Base-by-base conservation (phyloP, 2,113 vertebrate genomes). In the Porphyrio hochstetteri region DNA sequence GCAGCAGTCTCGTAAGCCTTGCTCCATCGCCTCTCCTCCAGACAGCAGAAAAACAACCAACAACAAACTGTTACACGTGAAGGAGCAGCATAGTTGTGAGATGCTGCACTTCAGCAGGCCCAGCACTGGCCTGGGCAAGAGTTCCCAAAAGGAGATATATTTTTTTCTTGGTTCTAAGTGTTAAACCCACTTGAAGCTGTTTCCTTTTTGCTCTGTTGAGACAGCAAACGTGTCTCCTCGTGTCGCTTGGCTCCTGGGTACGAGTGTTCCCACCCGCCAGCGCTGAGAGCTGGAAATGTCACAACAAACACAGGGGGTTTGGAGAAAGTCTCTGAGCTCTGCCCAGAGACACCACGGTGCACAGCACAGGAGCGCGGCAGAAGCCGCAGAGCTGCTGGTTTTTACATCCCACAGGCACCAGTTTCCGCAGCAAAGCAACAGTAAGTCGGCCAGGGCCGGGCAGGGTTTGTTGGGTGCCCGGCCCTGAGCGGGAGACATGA, bases 21-120 rank as follows among this genome's bases (percentile, higher is more conserved):
- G 99, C 85, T 99, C 99, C 99, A 99, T 99, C 16, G 99, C 99
- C 96, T 99, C 99, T 38, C 99, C 99, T 99, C 91, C 52, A 82
- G 42, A 10, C 3, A 71, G 77, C 69, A 82, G 55, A 35, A 55
- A 63, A 21, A 56, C 33, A 27, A 65, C 13, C 71, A 70, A 55
- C 23, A 52, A 31, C 52, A 36, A 2, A 4, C 0, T 5, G 53
- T 59, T 67, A 72, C 42, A 7, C 0, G 6, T 52, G 16, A 20
- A 27, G 20, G 24, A 13, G 20, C 2, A 11, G 72, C 70, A 56
- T 31, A 2, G 38, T 0, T 19, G 24, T 33, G 4, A 13, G 44
- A 28, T 46, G 48, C 52, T 70, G 7, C 69, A 9, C 5, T 4
- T 20, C 10, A 7, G 38, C 3, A 18, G 48, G 24, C 28, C 38